Base-by-base conservation (phyloP, 2,113 vertebrate species). In the Lepus europaeus region DNA sequence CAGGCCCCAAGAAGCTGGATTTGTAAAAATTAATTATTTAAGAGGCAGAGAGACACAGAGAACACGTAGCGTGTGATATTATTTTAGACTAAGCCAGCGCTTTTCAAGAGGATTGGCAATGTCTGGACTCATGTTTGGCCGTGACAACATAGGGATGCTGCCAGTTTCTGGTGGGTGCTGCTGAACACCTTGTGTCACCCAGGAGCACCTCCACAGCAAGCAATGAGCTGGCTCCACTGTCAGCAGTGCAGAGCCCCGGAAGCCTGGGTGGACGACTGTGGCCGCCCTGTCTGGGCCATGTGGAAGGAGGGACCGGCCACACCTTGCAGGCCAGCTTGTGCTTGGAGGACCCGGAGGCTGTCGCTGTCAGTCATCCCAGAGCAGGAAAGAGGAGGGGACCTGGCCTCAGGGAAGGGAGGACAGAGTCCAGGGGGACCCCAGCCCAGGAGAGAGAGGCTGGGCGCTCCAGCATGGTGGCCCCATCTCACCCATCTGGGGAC, bases 201-300 rank as follows among this genome's bases (percentile, higher is more conserved):
- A 73, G 56, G 86, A 69, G 45, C 20, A 17, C 83, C 9, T 36
- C 33, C 9, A 25, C 27, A 14, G 14, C 69, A 85, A n/a, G 83
- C 56, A 90, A 49, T 19, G 29, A 36, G 9, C 39, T 74, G 63
- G 59, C 59, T 23, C 8, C 2, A 61, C 45, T 25, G 64, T 36
- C 66, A 13, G 0, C 6, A 56, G 72, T 17, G 39, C 14, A 45
- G 9, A 64, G 68, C 13, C 76, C 29, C 51, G 63, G 63, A 63
- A 59, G 63, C n/a, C 49, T 39, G n/a, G 5, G 72, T 25, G 29
- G 61, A 53, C 39, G 9, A 25, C 0, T 17, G 84, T 56, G 20
- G 39, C 7, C 4, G 78, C 22, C 19, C 49, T 2, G 0, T 6
- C 33, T 11, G 49, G 81, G 11, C 39, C 45, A 3, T 1, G 0